Evolutionary conservation across 1,140 invertebrate genomes (phyloP), one percentile per base, ranked within the genome.

Genomic region (Drosophila hydei): DNA sequence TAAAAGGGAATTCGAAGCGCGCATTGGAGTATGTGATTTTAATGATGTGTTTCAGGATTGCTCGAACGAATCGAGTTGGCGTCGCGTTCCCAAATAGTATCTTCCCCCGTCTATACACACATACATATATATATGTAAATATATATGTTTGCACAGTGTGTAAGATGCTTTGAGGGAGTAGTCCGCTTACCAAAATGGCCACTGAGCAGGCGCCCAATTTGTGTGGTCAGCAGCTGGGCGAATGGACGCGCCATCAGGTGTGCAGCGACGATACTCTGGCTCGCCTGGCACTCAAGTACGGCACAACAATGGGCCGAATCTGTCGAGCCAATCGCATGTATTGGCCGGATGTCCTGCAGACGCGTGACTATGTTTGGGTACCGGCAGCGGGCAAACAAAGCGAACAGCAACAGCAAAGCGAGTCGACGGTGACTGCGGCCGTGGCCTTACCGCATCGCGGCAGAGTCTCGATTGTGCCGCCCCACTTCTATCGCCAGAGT

Each of bases 321-420:
- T 67, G 72, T 40, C 68, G 75, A 7, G 79, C 56, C 14, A 84
- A 84, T 62, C 68, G 79, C 16, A 62, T 84, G 79, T 72, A 79
- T 12, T 43, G 60, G 3, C 75, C 59, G 72, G 79, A 83, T 42
- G 33, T 84, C 1, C 45, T 69, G n/a, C 72, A 72, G 67, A 58
- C 68, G 18, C 75, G 68, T 14, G 51, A 25, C 6, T 25, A 64
- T 9, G 58, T 84, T 14, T 84, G 79, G 79, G 11, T 84, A 19
- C 75, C 79, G 1, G 6, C 21, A 0, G 36, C 4, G n/a, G 18
- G n/a, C 30, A 0, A 2, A 19, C 50, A 19, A 30, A 19, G 6
- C 6, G 3, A 16, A 16, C 43, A 27, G 38, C 9, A 23, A 27
- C 5, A 3, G 11, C 33, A 7, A 1, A 21, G 9, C 2, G 6